These are phyloP conservation scores for Phylloscopus trochilus DNA, from an alignment of 2,113 vertebrate species.

Conservation along the genomic window DNA sequence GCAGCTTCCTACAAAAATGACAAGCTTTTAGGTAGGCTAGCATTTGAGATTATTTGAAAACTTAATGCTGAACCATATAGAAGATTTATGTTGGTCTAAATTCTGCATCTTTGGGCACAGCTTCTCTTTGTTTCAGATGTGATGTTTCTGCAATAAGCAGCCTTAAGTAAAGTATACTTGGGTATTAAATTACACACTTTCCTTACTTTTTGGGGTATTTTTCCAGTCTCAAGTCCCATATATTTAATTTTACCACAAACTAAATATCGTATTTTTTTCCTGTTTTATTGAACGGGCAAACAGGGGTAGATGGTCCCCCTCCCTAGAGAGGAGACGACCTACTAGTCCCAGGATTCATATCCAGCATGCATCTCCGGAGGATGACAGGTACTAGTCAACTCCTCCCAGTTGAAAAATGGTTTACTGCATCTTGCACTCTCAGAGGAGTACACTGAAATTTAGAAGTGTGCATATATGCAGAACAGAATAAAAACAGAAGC, in stretches of 20 bases:
- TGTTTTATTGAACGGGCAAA: conserved; percentile 79
- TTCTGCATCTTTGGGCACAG: neutral
- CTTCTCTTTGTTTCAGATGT: neutral
- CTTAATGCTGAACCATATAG: neutral
- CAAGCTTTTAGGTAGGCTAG: neutral
- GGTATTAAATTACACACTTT: neutral
- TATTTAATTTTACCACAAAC: conserved; percentile 66
- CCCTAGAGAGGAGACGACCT: conserved; percentile 93
- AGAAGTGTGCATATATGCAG: neutral
- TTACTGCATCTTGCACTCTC: conserved; percentile 52
- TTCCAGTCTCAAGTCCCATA: conserved; percentile 69
- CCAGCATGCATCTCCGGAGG: conserved; percentile 95
- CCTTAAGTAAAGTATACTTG: neutral
- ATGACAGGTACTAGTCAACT: conserved; percentile 92
- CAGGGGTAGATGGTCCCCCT: conserved; percentile 86
- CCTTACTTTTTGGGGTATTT: conserved; percentile 64
- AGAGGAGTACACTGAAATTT: neutral
- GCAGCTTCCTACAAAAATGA: neutral
- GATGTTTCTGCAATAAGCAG: neutral
- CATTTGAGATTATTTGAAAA: neutral
- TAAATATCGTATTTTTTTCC: conserved; percentile 77
- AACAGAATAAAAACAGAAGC: too few species aligned
- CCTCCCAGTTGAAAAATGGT: conserved; percentile 69
- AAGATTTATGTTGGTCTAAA: neutral
- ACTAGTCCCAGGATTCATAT: conserved; percentile 98